These are phyloP conservation scores for Dryomyza anilis DNA, from an alignment of 2,888 invertebrate species.

Conservation along the genomic window DNA sequence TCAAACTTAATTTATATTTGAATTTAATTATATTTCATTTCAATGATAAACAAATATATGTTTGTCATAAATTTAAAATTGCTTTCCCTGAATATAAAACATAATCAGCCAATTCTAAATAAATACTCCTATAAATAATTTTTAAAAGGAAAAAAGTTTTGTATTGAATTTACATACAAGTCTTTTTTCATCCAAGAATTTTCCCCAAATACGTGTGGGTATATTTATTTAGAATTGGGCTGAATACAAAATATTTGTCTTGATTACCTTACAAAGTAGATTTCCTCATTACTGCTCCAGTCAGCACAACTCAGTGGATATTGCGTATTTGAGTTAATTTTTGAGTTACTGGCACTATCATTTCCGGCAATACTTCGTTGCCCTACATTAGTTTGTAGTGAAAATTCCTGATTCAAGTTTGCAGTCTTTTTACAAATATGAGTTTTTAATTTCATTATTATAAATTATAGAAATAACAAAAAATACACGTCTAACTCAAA, in stretches of 20 bases:
- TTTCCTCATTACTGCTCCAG: conserved; percentile 93
- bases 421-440: conserved; percentile 76
- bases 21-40: no score
- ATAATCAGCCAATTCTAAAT: no score
- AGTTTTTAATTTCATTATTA: conserved; percentile 81
- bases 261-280: conserved; percentile 83
- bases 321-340: conserved; percentile 33
- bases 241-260: neutral
- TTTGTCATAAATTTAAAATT: no score
- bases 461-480: no score
- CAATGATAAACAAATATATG: no score
- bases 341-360: conserved; percentile 6
- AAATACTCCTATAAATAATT: no score
- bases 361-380: conserved; percentile 19
- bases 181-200: neutral
- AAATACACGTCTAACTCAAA: no score
- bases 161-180: no score
- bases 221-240: neutral
- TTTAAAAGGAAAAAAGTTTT: no score
- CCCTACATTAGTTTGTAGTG: no score
- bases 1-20: no score
- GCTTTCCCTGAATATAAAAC: no score
- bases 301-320: conserved; percentile 88
- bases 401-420: conserved; percentile 34
- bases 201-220: neutral